These are phyloP conservation scores for Stegodyphus mimosarum DNA, from an alignment of 1,140 invertebrate species.

Conservation along the genomic window DNA sequence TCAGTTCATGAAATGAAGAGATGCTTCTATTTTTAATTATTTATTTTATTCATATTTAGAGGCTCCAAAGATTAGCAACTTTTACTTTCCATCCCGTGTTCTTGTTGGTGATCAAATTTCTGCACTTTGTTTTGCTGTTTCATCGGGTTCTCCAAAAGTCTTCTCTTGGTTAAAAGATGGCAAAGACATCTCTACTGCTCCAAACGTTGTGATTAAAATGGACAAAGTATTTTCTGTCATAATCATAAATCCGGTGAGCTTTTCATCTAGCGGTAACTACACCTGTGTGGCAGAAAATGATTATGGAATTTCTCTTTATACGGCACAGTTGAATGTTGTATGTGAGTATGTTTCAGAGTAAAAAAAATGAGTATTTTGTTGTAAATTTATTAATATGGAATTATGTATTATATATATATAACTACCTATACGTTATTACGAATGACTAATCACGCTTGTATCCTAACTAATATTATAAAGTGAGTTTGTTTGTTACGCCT, in stretches of 20 bases:
- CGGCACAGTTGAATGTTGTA: constrained; percentile 26
- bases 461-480: too few species aligned
- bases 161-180: constrained; percentile 41
- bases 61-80: constrained; percentile 17
- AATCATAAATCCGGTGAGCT: constrained; percentile 29
- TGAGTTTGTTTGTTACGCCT: too few species aligned
- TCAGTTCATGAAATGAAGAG: not conserved
- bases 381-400: not conserved
- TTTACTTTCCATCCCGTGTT: constrained; percentile 9
- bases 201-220: constrained; percentile 11
- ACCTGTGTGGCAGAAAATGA: constrained; percentile 59
- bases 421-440: too few species aligned
- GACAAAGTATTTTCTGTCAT: constrained; percentile 43
- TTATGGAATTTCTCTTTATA: constrained; percentile 45
- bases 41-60: not conserved
- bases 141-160: not conserved
- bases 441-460: too few species aligned
- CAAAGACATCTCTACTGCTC: not conserved
- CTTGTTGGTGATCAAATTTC: constrained; percentile 2
- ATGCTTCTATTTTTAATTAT: not conserved
- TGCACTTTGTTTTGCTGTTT: constrained; percentile 15
- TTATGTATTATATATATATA: not conserved
- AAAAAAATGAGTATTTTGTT: not conserved
- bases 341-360: constrained; percentile 11
- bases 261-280: constrained; percentile 55